Base-by-base conservation (phyloP, 2,888 invertebrate genomes). In the Drosophila colorata region DNA sequence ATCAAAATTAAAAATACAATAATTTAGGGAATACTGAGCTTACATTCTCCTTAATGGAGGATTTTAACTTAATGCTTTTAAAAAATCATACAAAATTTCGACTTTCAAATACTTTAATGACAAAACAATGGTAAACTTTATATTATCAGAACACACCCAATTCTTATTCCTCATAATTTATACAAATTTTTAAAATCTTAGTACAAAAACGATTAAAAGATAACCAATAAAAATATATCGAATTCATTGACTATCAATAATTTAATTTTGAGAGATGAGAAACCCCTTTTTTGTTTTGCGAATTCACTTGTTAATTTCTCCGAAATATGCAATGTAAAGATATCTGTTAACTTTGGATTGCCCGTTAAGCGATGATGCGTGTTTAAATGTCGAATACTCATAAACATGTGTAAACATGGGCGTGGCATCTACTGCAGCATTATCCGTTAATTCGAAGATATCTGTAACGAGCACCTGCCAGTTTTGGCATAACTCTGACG, bases 401-500 rank as follows among this genome's bases (percentile, higher is more conserved):
- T 23, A 37, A 60, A 61, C 46, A 74, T 49, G 58, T 59, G 52
- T 47, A 59, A 64, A 46, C 64, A 63, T 72, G 74, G 78, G 78
- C 68, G 67, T 33, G 83, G 60, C 74, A 41, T 44, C 40, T 14
- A 47, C 44, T 37, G 23, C 14, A n/a, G 44, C 18, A 55, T 66
- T 46, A 52, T 55, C 44, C 61, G 40, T 35, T 52, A 58, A 49
- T 53, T 18, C 23, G 23, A n/a, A 58, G 48, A 33, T 61, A 56
- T 51, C 23, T 55, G 49, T 43, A 66, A 64, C 66, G 58, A 47
- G 77, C 80, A 82, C 59, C 74, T 80, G 74, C 7, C 74, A 44
- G n/a, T 2, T 16, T 57, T 31, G 11, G 23, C 38, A 14, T 23
- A 41, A 40, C 31, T 8, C 18, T 8, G 48, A 33, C 51, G 33